Base-by-base conservation (phyloP, 2,888 invertebrate genomes). In the Dolichopus griseipennis region DNA sequence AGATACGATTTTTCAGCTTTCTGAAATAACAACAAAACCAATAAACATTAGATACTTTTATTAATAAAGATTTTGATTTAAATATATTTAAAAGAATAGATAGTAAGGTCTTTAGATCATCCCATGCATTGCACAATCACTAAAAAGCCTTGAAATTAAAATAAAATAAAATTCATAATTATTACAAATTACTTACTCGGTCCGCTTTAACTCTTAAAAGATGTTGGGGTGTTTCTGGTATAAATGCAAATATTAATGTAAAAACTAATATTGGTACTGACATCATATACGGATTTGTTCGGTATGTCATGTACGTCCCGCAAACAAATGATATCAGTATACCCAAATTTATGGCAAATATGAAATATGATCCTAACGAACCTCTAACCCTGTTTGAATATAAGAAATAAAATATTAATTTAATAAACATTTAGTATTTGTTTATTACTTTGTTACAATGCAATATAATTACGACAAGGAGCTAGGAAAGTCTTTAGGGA, bases 221-320 rank as follows among this genome's bases (percentile, higher is more conserved):
- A 69, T 76, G 73, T 68, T 76, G 76, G 1, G 81, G 81, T 4
- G 80, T 79, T 70, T 81, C 81, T 0, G 81, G 81, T 67, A 81
- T 72, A 37, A 77, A 78, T 61, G 73, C 68, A 61, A 80, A 77
- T 10, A 75, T 74, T 0, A 73, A 18, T 7, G 78, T 61, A 70
- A 77, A 80, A 6, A 75, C 5, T 18, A 79, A n/a, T 4, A 76
- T 71, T 1, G 79, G 22, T 0, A 65, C n/a, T 3, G 76, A 72
- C 2, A 75, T 67, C 6, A 79, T 71, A 72, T 77, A 76, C 0
- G 80, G 75, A 8, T 76, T 75, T 0, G 72, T 71, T 0, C 65
- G 71, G 68, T 78, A 81, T 12, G 75, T 66, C 20, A 75, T 75
- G 67, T 69, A 81, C 66, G 76, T 75, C 20, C 79, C 79, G 65